Evolutionary conservation across 1,140 invertebrate species (phyloP).

Genomic region (Drosophila bipectinata): DNA sequence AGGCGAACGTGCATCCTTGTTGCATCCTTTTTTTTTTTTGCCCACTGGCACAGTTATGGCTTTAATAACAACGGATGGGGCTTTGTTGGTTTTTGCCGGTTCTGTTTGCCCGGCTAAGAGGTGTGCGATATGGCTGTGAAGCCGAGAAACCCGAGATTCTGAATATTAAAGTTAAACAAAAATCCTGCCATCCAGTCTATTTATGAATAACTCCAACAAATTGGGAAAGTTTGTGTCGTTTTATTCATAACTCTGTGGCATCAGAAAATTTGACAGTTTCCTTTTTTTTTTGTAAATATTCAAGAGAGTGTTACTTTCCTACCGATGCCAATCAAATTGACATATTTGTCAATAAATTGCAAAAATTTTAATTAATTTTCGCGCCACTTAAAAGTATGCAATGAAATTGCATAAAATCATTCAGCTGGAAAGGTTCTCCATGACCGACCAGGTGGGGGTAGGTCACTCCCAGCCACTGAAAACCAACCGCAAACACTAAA

Average conservation of each 20-base stretch:
- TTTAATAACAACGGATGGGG: conserved; percentile 65
- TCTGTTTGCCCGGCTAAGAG: conserved; percentile 57
- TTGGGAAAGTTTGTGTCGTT: not conserved
- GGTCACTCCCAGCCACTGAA: conserved; percentile 29
- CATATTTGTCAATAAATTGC: conserved; percentile 71
- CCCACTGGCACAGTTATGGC: conserved; percentile 68
- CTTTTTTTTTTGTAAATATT: not conserved
- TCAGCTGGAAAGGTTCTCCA: not conserved
- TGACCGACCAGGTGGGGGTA: not conserved
- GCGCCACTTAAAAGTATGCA: conserved; percentile 70
- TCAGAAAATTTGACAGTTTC: conserved; percentile 5
- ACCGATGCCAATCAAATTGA: conserved; percentile 52
- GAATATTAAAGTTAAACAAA: conserved; percentile 17
- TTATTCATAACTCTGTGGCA: not conserved
- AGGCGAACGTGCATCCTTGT: conserved; percentile 1
- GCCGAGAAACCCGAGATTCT: conserved; percentile 8
- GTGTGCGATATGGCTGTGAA: conserved; percentile 22
- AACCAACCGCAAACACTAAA: conserved; percentile 76
- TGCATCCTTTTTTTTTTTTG: conserved; percentile 25
- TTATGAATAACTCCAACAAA: not conserved
- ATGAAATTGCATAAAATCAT: conserved; percentile 42
- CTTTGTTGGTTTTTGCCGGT: conserved; percentile 65
- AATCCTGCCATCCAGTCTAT: not conserved
- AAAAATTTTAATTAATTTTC: conserved; percentile 80
- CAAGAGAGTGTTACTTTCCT: not conserved